Evolutionary conservation across 2,113 vertebrate genomes (phyloP).

Genomic region (Eretmochelys imbricata): DNA sequence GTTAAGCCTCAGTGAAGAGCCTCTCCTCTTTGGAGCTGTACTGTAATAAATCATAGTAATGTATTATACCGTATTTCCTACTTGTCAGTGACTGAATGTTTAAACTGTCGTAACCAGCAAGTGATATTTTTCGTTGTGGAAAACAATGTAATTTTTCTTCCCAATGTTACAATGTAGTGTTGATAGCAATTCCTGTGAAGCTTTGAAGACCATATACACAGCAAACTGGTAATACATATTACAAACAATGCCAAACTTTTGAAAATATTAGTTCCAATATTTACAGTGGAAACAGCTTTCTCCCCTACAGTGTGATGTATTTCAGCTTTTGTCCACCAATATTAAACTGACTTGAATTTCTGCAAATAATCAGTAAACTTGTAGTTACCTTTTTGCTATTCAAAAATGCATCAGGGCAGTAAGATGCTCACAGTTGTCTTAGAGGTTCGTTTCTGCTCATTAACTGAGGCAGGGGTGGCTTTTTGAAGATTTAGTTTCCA

Average conservation of each 20-base stretch:
- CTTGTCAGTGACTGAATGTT: slow-evolving; percentile 66
- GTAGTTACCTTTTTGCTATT: not conserved
- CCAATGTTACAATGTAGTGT: not conserved
- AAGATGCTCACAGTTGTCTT: not conserved
- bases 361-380: not conserved
- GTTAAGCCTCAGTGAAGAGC: not conserved
- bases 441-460: not conserved
- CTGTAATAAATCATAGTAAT: slow-evolving; percentile 66
- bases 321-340: slow-evolving; percentile 2
- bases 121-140: slow-evolving; percentile 59
- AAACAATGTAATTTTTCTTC: slow-evolving; percentile 62
- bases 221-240: slow-evolving; percentile 41
- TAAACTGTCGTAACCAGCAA: slow-evolving; percentile 64
- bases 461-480: not conserved
- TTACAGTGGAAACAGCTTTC: slow-evolving; percentile 11
- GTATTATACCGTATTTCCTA: slow-evolving; percentile 42
- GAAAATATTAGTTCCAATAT: slow-evolving; percentile 27
- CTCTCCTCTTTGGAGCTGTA: not conserved
- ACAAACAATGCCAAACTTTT: slow-evolving; percentile 55
- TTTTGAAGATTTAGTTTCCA: not conserved
- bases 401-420: not conserved
- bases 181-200: slow-evolving; percentile 33
- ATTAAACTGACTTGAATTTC: not conserved
- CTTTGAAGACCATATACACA: slow-evolving; percentile 36
- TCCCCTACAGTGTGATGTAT: not conserved